Evolutionary conservation across 2,888 invertebrate genomes (phyloP).

Genomic region (Oasisia sp.): DNA sequence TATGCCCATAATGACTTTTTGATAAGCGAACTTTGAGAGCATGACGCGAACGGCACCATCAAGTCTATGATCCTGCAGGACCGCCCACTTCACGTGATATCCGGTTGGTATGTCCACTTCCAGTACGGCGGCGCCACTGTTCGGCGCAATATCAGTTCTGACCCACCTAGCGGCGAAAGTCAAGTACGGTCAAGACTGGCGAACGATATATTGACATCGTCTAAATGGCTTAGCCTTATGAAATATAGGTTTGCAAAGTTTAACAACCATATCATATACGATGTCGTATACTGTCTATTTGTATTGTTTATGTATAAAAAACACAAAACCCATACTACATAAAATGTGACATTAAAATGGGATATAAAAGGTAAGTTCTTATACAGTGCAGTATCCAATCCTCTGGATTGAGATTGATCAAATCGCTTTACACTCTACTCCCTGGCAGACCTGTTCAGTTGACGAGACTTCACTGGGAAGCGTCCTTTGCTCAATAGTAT

Average conservation of each 20-base stretch:
- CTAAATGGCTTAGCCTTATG: too few relatives aligned
- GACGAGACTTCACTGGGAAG: too few relatives aligned
- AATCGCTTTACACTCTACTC: too few relatives aligned
- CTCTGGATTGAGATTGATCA: too few relatives aligned
- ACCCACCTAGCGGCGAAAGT: constrained; percentile 33
- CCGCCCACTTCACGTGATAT: constrained; percentile 32
- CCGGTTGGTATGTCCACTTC: constrained; percentile 39
- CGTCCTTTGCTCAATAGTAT: too few relatives aligned
- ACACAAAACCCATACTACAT: neutral
- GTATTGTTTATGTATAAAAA: neutral
- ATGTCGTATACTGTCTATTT: neutral
- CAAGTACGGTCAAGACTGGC: too few relatives aligned
- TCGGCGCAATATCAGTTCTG: constrained; percentile 33
- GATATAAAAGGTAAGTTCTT: too few relatives aligned
- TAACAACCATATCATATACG: neutral
- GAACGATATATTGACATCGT: too few relatives aligned
- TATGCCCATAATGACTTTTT: neutral
- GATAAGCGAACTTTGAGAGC: neutral
- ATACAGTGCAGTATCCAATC: too few relatives aligned
- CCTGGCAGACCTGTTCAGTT: too few relatives aligned
- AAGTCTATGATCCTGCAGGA: neutral
- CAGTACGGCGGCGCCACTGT: constrained; percentile 35
- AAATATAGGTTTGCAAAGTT: too few relatives aligned
- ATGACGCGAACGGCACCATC: neutral
- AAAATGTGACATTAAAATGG: neutral